Percentiles rank a stretch among this genome's conserved stretches.
Evolutionary conservation across 2,888 invertebrate genomes (phyloP).

Genomic region (Dermolepida albohirtum): DNA sequence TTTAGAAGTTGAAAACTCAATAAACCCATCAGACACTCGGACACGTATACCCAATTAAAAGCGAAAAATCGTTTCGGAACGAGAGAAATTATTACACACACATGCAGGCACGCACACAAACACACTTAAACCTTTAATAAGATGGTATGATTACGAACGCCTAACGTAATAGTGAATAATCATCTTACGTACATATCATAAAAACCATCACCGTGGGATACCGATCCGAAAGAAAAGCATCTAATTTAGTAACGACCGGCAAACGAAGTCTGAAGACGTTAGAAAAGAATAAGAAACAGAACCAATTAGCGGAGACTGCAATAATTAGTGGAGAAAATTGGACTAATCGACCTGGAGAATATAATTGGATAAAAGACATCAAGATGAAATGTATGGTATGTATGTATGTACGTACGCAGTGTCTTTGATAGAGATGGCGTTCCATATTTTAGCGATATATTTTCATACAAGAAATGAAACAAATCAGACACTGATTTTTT

Average conservation of each 20-base stretch:
- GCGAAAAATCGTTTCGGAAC: slow-evolving; percentile 15
- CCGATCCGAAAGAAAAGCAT: slow-evolving; percentile 4
- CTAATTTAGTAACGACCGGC: slow-evolving; percentile 2
- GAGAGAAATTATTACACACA: slow-evolving; percentile 13
- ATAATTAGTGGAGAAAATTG: not conserved
- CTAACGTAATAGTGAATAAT: slow-evolving; percentile 20
- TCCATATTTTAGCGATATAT: too few relatives aligned
- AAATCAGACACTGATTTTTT: too few relatives aligned
- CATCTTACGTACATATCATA: slow-evolving; percentile 4
- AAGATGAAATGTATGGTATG: too few relatives aligned
- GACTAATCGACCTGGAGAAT: too few relatives aligned
- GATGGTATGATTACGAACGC: slow-evolving; percentile 17
- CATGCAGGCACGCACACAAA: too few relatives aligned
- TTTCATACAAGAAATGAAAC: too few relatives aligned
- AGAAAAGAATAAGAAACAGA: slow-evolving; percentile 1
- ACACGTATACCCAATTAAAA: slow-evolving; percentile 19
- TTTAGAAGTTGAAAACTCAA: slow-evolving; percentile 22
- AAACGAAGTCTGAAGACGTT: not conserved
- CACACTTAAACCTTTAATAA: slow-evolving; percentile 1
- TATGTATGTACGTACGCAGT: too few relatives aligned
- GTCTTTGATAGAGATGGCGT: too few relatives aligned
- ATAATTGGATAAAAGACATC: too few relatives aligned
- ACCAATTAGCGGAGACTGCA: slow-evolving; percentile 19
- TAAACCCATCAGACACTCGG: slow-evolving; percentile 8
- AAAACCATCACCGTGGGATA: slow-evolving; percentile 18